A percentile compares a stretch with the other conserved stretches of the same genome.
Conservation (phyloP, 2,113 vertebrate species). For the Oncorhynchus mykiss region DNA sequence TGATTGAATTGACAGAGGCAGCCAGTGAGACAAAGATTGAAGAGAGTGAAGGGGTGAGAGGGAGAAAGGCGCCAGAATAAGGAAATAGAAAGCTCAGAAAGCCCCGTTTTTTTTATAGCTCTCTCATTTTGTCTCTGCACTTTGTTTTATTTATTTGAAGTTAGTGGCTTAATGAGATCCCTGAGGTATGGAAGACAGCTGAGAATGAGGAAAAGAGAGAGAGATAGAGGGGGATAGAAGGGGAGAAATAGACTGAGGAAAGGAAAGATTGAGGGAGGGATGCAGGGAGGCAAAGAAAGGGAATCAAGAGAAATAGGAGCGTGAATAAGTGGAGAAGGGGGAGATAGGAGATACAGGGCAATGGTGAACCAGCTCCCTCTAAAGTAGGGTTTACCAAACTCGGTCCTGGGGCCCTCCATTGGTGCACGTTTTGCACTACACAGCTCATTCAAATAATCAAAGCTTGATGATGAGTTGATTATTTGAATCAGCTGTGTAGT, state of each 20-base stretch:
- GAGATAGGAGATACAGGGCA: not conserved
- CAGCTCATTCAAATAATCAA: no score
- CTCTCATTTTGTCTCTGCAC: slow-evolving; percentile 68
- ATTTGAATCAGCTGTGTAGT: no score
- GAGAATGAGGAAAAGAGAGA: slow-evolving; percentile 42
- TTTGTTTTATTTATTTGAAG: slow-evolving; percentile 81
- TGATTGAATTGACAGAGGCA: slow-evolving; percentile 69
- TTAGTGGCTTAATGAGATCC: slow-evolving; percentile 80
- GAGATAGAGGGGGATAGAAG: slow-evolving; percentile 3
- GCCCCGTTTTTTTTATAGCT: slow-evolving; percentile 55
- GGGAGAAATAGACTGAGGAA: slow-evolving; percentile 3
- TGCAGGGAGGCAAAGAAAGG: no score
- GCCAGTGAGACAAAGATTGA: slow-evolving; percentile 60
- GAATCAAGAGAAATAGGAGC: no score
- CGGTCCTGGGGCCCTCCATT: no score
- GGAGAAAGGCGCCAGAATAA: slow-evolving; percentile 58
- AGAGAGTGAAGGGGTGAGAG: slow-evolving; percentile 34
- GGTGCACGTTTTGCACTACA: no score
- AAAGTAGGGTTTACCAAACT: not conserved
- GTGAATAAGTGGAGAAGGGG: no score
- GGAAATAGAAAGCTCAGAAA: slow-evolving; percentile 62
- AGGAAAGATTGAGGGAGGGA: not conserved
- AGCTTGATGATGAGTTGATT: no score
- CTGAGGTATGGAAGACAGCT: slow-evolving; percentile 67
- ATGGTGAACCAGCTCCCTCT: slow-evolving; percentile 25